These are phyloP conservation scores for Fulica atra DNA, from an alignment of 2,113 vertebrate genomes.

Conservation along the genomic window DNA sequence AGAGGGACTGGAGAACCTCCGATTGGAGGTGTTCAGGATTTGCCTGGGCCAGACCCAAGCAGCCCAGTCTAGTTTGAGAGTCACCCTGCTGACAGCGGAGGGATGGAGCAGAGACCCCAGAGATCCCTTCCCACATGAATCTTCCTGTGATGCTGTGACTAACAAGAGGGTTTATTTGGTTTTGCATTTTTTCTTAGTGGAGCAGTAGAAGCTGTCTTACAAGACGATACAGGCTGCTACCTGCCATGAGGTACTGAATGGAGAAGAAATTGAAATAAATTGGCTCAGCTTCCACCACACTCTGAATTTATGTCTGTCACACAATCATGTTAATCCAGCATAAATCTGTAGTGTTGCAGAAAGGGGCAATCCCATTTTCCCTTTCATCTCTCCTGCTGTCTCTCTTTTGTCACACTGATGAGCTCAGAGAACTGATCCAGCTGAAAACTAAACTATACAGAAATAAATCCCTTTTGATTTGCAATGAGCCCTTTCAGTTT, in stretches of 20 bases:
- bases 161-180: neutral
- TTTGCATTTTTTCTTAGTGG: neutral
- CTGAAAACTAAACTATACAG: neutral
- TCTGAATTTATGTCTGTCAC: neutral
- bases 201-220: neutral
- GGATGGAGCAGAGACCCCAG: neutral
- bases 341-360: neutral
- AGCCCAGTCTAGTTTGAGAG: neutral
- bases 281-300: neutral
- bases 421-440: neutral
- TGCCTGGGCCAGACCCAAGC: neutral
- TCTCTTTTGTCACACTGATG: conserved; percentile 27
- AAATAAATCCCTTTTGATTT: conserved; percentile 38
- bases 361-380: neutral
- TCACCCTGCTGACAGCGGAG: neutral
- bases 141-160: neutral
- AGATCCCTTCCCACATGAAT: neutral
- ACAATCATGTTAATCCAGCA: neutral
- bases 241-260: neutral
- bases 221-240: neutral
- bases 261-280: neutral
- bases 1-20: neutral
- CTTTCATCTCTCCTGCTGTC: neutral
- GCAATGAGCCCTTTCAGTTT: neutral
- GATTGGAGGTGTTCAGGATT: neutral